A percentile compares a stretch with the other conserved stretches of the same genome.
Evolutionary conservation across 2,888 invertebrate species (phyloP).

Genomic region (Andrena hattorfiana): DNA sequence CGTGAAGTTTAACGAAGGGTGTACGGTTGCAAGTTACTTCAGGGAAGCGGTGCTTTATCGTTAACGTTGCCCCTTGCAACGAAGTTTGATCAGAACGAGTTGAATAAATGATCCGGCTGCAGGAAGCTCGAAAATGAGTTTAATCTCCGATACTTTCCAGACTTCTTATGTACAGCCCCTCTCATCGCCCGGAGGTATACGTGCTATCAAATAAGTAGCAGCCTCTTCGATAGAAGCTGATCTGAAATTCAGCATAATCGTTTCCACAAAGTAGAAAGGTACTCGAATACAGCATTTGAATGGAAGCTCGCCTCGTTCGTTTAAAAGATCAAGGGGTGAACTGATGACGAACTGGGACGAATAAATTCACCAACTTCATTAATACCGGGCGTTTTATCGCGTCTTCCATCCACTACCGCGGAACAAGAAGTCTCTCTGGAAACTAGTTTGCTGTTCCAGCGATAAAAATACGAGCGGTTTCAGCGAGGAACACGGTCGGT

Average conservation of each 20-base stretch:
- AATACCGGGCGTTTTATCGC: slow-evolving; percentile 3
- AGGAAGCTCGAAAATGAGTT: slow-evolving; percentile 4
- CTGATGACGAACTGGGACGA: background rate
- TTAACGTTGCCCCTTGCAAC: slow-evolving; percentile 21
- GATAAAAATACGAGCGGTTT: background rate
- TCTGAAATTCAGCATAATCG: background rate
- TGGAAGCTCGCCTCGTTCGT: background rate
- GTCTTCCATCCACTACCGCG: background rate
- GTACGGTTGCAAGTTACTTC: slow-evolving; percentile 10
- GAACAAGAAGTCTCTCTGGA: background rate
- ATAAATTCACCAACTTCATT: slow-evolving; percentile 22
- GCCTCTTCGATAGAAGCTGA: background rate
- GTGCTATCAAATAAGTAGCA: background rate
- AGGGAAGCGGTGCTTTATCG: slow-evolving; percentile 22
- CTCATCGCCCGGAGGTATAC: background rate
- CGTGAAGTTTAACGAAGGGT: slow-evolving; percentile 32
- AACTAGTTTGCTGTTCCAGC: slow-evolving; percentile 13
- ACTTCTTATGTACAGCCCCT: slow-evolving; percentile 11
- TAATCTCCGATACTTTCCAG: slow-evolving; percentile 30
- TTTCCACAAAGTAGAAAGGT: background rate
- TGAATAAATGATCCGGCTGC: slow-evolving; percentile 41
- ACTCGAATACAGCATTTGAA: background rate
- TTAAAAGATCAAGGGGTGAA: slow-evolving; percentile 7
- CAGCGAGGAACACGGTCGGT: background rate
- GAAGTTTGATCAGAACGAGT: slow-evolving; percentile 39